Conservation (phyloP, 2,888 invertebrate genomes). For the Gandaritis pyraliata region DNA sequence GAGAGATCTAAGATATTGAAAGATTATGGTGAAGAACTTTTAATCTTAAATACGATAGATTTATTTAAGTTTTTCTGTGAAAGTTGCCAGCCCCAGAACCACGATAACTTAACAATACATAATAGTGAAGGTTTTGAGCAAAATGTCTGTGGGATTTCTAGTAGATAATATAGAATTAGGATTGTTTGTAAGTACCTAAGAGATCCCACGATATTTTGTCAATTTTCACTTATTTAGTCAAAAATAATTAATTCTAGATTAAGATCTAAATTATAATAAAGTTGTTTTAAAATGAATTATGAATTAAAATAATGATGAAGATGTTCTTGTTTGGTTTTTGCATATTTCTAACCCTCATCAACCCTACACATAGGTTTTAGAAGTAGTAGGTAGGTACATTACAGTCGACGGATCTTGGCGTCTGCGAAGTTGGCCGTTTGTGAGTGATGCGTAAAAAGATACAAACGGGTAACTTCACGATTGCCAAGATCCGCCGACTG, state of each 20-base stretch:
- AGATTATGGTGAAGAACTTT: no score
- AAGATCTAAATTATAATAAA: conserved; percentile 51
- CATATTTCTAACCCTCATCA: no score
- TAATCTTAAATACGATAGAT: background rate
- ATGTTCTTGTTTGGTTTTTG: conserved; percentile 25
- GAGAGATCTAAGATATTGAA: no score
- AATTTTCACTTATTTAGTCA: conserved; percentile 13
- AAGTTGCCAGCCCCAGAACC: background rate
- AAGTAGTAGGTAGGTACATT: no score
- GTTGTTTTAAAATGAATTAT: conserved; percentile 57
- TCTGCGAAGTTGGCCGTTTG: no score
- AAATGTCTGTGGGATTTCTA: conserved; percentile 8
- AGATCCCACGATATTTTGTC: conserved; percentile 5
- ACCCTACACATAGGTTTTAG: no score
- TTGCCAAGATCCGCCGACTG: no score
- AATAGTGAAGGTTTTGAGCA: conserved; percentile 5
- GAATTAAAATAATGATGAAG: conserved; percentile 54
- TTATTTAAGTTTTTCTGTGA: conserved; percentile 1
- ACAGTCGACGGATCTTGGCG: no score
- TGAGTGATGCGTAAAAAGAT: no score
- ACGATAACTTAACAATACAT: background rate
- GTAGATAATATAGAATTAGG: conserved; percentile 6
- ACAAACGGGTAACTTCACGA: no score
- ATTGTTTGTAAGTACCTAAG: conserved; percentile 7
- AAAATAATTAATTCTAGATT: conserved; percentile 31